Evolutionary conservation across 2,113 vertebrate genomes (phyloP).

Genomic region (Passer montanus): DNA sequence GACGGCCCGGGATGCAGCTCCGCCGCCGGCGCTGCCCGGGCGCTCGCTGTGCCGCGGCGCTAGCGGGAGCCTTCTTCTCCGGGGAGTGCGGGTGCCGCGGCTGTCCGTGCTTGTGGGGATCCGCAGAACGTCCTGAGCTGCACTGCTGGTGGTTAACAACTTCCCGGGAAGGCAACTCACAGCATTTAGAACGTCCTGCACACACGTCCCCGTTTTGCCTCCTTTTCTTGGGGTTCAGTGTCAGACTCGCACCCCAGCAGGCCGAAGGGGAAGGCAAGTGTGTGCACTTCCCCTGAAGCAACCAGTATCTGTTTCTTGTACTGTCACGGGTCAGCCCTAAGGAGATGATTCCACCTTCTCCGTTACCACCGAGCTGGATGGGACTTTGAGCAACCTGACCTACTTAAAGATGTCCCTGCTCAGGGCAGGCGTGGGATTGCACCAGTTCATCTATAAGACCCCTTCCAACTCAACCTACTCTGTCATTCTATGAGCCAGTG

Average conservation of each 20-base stretch:
- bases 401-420: background rate
- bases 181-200: background rate
- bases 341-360: background rate
- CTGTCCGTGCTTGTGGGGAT: background rate
- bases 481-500: background rate
- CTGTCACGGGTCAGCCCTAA: background rate
- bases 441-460: background rate
- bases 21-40: too few species aligned
- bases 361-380: background rate
- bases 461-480: background rate
- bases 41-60: background rate
- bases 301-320: background rate
- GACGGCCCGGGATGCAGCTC: background rate
- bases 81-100: too few species aligned
- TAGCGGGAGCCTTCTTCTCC: background rate
- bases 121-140: background rate
- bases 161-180: background rate
- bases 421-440: background rate
- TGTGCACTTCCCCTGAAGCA: rapidly evolving
- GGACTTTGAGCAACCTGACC: background rate
- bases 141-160: rapidly evolving
- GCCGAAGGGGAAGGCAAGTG: background rate
- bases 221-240: background rate
- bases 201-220: background rate
- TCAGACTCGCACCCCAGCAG: background rate